phyloP scores from a whole-genome alignment of 2,113 vertebrate genomes.

The Cyprinus carpio region DNA sequence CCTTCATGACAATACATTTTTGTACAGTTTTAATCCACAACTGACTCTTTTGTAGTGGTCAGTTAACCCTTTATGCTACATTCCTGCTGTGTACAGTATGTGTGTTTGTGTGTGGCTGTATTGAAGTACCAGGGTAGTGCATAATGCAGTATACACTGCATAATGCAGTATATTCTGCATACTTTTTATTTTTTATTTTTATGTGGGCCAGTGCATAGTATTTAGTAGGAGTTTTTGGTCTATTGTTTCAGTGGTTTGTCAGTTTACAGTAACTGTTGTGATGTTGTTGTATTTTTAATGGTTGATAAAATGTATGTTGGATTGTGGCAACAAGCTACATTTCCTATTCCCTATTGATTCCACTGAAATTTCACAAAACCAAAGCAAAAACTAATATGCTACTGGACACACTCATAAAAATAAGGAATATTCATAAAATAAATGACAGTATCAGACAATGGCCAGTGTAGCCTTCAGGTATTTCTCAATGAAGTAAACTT shows the following conservation, averaged over 20 bases:
- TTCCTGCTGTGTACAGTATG: neutral
- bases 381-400: neutral
- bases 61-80: neutral
- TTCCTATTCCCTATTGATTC: neutral
- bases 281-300: neutral
- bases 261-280: neutral
- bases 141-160: neutral
- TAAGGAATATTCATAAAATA: neutral
- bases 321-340: neutral
- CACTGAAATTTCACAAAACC: neutral
- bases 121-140: neutral
- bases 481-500: neutral
- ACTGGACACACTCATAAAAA: neutral
- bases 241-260: neutral
- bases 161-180: neutral
- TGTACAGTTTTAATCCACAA: neutral
- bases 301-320: neutral
- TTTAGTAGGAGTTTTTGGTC: neutral
- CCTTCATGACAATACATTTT: neutral
- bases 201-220: neutral
- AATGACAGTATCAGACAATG: neutral
- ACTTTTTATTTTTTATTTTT: neutral
- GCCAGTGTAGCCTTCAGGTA: neutral
- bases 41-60: neutral
- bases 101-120: neutral